Percentiles rank a stretch among this genome's conserved stretches.
phyloP scores from a whole-genome alignment of 2,888 invertebrate species.

The Limnephilus lunatus region DNA sequence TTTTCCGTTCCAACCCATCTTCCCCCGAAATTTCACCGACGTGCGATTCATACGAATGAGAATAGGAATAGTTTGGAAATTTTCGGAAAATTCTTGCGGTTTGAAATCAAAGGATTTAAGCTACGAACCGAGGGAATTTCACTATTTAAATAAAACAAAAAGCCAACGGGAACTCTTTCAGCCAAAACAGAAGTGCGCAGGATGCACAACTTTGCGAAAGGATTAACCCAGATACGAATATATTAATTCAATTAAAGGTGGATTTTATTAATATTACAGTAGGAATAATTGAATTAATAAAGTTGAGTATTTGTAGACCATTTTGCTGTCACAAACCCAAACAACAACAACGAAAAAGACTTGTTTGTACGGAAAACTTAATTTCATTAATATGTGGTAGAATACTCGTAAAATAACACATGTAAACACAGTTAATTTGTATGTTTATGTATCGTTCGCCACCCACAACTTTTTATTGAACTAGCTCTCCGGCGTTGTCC shows the following conservation, averaged over 20 bases:
- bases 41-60: not conserved
- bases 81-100: not conserved
- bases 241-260: not conserved
- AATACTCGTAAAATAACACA: no score
- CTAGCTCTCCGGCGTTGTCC: no score
- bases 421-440: no score
- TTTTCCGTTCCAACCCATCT: constrained; percentile 2
- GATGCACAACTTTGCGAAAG: not conserved
- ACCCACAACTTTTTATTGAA: no score
- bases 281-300: not conserved
- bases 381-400: no score
- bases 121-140: not conserved
- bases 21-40: not conserved
- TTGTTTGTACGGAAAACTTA: no score
- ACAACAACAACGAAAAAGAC: no score
- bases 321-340: no score
- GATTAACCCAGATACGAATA: not conserved
- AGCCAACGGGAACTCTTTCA: not conserved
- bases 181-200: not conserved
- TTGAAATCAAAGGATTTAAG: not conserved
- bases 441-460: no score
- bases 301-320: no score
- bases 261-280: not conserved
- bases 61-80: not conserved
- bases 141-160: not conserved